phyloP scores from a whole-genome alignment of 1,140 invertebrate species.

The Solenopsis invicta region DNA sequence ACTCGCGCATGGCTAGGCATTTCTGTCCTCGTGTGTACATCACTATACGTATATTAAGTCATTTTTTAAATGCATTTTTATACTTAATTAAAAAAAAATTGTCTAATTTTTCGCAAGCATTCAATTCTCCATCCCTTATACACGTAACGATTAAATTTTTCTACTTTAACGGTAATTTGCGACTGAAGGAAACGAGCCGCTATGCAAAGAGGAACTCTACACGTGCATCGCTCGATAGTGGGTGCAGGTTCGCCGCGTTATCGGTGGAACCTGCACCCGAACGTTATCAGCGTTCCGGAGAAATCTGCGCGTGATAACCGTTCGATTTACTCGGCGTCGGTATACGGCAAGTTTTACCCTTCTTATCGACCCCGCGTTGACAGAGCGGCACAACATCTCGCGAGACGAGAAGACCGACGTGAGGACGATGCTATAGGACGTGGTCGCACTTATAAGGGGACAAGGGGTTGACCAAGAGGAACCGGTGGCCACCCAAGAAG shows the following conservation, averaged over 20 bases:
- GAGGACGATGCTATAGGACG: conserved; percentile 23
- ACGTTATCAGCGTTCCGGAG: conserved; percentile 19
- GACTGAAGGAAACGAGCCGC: background rate
- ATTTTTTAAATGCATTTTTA: background rate
- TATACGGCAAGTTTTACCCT: background rate
- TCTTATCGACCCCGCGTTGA: conserved; percentile 24
- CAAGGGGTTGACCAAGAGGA: conserved; percentile 74
- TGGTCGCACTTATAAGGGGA: conserved; percentile 15
- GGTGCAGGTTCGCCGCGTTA: background rate
- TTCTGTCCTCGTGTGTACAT: too few species aligned
- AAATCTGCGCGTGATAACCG: background rate
- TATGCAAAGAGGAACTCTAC: background rate
- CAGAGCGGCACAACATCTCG: background rate
- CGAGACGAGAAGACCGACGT: conserved; percentile 10
- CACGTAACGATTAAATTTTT: background rate
- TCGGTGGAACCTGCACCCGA: background rate
- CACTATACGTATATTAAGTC: background rate
- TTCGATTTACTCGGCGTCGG: conserved; percentile 27
- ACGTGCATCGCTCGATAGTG: conserved; percentile 30
- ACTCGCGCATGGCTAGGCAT: too few species aligned
- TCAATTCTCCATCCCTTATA: background rate
- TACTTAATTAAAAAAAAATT: background rate
- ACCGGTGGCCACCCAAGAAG: conserved; percentile 85
- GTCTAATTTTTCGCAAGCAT: background rate
- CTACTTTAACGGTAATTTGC: background rate